A percentile compares a stretch with the other conserved stretches of the same genome.
These are phyloP conservation scores for Syritta pipiens DNA, from an alignment of 2,888 invertebrate genomes.

Conservation along the genomic window DNA sequence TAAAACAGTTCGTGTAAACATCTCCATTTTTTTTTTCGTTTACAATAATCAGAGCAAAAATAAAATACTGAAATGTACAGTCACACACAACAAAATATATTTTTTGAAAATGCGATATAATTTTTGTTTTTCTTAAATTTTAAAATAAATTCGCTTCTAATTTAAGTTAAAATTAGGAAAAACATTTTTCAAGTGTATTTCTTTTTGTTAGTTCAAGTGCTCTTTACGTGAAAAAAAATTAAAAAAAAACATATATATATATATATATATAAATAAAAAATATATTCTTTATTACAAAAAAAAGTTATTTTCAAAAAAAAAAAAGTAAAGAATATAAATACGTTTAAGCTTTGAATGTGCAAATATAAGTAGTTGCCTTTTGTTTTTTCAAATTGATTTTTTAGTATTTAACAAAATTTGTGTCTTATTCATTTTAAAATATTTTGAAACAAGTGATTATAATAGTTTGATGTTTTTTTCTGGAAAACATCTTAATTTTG, in stretches of 20 bases:
- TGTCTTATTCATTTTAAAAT: slow-evolving; percentile 53
- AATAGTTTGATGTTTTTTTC: slow-evolving; percentile 5
- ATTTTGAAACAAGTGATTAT: slow-evolving; percentile 2
- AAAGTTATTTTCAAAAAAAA: slow-evolving; percentile 11
- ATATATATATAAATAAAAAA: neutral
- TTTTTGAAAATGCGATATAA: slow-evolving; percentile 30
- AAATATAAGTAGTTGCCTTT: slow-evolving; percentile 44
- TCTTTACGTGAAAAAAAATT: slow-evolving; percentile 36
- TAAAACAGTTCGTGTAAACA: neutral
- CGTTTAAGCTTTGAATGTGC: slow-evolving; percentile 52
- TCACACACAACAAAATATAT: slow-evolving; percentile 14
- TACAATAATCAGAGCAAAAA: too few relatives aligned
- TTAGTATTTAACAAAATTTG: slow-evolving; percentile 26
- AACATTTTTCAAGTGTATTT: slow-evolving; percentile 7
- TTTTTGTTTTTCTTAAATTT: slow-evolving; percentile 16
- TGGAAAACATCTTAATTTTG: neutral
- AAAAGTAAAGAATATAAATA: slow-evolving; percentile 33
- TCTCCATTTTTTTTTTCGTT: too few relatives aligned
- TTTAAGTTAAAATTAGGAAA: slow-evolving; percentile 17
- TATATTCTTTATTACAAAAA: neutral
- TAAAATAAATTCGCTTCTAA: slow-evolving; percentile 1
- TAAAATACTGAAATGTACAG: neutral
- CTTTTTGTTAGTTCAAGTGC: slow-evolving; percentile 53
- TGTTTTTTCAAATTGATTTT: slow-evolving; percentile 24
- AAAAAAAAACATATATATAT: slow-evolving; percentile 8